These are phyloP conservation scores for Rana temporaria DNA, from an alignment of 2,113 vertebrate species.

Conservation along the genomic window DNA sequence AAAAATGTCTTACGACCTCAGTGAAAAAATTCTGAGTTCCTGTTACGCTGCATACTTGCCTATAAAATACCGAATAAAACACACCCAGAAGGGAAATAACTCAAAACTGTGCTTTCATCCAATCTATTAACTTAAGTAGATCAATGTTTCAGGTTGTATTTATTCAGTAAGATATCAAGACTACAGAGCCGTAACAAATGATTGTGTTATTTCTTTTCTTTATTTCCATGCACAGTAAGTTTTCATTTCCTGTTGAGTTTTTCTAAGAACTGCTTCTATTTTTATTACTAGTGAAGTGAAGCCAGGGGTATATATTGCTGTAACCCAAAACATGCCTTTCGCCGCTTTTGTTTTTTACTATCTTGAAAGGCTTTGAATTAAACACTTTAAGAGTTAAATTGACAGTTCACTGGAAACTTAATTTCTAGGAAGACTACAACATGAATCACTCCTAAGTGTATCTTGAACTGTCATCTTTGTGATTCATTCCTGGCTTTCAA, in stretches of 20 bases:
- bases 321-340: slow-evolving; percentile 40
- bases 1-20: too few species aligned
- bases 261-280: slow-evolving; percentile 53
- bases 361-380: background rate
- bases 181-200: background rate
- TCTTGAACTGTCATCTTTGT: background rate
- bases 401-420: slow-evolving; percentile 6
- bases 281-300: slow-evolving; percentile 46
- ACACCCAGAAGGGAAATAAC: background rate
- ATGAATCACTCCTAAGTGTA: background rate
- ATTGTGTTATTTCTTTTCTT: background rate
- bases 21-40: too few species aligned
- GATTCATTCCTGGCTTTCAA: background rate
- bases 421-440: slow-evolving; percentile 36
- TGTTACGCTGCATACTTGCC: background rate
- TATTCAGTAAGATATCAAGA: background rate
- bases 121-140: background rate
- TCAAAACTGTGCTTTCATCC: background rate
- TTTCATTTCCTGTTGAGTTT: slow-evolving; percentile 50
- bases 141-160: background rate
- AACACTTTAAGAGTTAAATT: slow-evolving; percentile 5
- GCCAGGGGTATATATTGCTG: slow-evolving; percentile 27
- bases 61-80: background rate
- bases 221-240: slow-evolving; percentile 23
- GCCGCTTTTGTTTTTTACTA: background rate